Evolutionary conservation across 23 tunicate species (phyloP).

Genomic region (Trididemnum miniatum): DNA sequence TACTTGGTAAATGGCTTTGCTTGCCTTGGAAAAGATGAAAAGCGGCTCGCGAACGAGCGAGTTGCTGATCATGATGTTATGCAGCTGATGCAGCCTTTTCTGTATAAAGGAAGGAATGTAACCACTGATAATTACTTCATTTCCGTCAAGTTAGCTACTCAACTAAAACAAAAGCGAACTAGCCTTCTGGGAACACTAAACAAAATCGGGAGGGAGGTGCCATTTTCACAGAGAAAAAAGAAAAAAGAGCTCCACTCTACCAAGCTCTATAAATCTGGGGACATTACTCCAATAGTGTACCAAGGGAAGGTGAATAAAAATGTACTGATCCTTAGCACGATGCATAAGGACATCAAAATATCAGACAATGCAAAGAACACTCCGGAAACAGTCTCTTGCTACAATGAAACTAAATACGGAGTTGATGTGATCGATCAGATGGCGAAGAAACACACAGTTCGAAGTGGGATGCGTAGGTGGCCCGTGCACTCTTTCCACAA

Average conservation of each 20-base stretch:
- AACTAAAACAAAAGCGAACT: background rate
- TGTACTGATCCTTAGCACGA: slow-evolving; percentile 17
- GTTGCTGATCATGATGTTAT: background rate
- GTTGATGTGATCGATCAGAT: slow-evolving; percentile 6
- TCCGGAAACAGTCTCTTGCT: slow-evolving; percentile 10
- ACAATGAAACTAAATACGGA: slow-evolving; percentile 27
- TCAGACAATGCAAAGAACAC: slow-evolving; percentile 14
- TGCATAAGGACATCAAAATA: slow-evolving; percentile 20
- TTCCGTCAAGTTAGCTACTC: background rate
- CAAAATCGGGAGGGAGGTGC: slow-evolving; percentile 30
- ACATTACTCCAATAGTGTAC: slow-evolving; percentile 18
- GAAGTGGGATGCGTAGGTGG: slow-evolving; percentile 23
- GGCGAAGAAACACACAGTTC: slow-evolving; percentile 7
- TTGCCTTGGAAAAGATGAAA: background rate
- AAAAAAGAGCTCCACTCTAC: slow-evolving; percentile 23
- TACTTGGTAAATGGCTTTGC: background rate
- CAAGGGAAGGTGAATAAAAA: slow-evolving; percentile 24
- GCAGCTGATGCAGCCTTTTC: background rate
- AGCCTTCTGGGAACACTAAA: background rate
- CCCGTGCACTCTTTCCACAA: slow-evolving; percentile 15
- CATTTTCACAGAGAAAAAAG: slow-evolving; percentile 14
- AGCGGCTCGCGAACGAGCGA: background rate
- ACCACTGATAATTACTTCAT: background rate
- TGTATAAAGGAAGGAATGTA: background rate
- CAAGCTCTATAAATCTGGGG: slow-evolving; percentile 31